These are phyloP conservation scores for Astur gentilis DNA, from an alignment of 2,113 vertebrate genomes.

Conservation along the genomic window DNA sequence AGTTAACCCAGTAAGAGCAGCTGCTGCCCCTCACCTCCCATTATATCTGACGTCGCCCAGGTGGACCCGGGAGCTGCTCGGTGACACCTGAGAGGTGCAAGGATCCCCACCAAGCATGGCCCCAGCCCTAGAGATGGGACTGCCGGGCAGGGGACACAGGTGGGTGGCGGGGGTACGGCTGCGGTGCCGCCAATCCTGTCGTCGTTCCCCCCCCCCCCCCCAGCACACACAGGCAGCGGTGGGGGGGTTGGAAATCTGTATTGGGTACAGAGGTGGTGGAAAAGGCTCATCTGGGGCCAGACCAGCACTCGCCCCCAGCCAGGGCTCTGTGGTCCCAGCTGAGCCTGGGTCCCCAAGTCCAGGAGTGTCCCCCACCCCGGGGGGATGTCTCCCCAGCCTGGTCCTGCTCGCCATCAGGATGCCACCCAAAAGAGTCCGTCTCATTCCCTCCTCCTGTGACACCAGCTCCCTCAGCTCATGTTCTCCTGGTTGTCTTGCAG, in stretches of 20 bases:
- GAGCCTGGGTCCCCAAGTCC: not conserved
- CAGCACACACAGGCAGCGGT: not conserved
- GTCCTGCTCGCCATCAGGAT: fast-evolving
- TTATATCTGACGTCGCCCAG: not conserved
- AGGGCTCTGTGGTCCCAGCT: not conserved
- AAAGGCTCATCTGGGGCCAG: not conserved
- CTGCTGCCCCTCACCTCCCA: not conserved
- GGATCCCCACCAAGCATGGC: too few species aligned
- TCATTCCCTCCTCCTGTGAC: not conserved
- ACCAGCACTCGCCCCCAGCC: not conserved
- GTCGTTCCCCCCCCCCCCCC: not conserved
- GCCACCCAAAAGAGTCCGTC: not conserved
- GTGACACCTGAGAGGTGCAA: not conserved
- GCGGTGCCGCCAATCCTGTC: fast-evolving
- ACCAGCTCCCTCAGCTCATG: not conserved
- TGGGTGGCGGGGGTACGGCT: fast-evolving
- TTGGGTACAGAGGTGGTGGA: not conserved
- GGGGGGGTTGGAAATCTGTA: not conserved
- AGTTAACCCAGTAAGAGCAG: not conserved
- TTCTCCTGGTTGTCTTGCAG: not conserved
- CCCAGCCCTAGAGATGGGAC: not conserved
- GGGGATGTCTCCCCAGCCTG: not conserved
- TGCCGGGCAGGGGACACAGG: not conserved
- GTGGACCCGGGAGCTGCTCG: not conserved
- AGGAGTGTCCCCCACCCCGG: not conserved